Conservation (phyloP, 2,797 vertebrate genomes). For the Ptychobarbus kaznakovi region DNA sequence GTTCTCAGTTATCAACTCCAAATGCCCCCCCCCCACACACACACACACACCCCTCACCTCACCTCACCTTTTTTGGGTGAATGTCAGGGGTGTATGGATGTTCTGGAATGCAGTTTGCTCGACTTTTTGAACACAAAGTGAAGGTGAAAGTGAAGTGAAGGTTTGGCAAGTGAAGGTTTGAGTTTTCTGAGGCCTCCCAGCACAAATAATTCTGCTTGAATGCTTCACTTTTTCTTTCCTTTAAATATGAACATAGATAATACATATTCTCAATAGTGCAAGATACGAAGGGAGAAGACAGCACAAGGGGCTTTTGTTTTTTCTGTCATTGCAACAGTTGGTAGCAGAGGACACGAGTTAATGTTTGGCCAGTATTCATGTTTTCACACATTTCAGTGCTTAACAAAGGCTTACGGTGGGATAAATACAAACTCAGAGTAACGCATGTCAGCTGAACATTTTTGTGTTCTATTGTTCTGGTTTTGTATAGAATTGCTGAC, state of each 20-base stretch:
- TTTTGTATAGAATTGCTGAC: conserved; percentile 66
- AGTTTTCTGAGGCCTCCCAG: not conserved
- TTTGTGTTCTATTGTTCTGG: conserved; percentile 59
- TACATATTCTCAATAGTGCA: not conserved
- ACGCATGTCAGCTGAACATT: conserved; percentile 64
- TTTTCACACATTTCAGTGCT: conserved; percentile 34
- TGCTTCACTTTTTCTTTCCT: not conserved
- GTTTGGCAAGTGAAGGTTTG: not conserved
- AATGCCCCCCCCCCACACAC: not conserved
- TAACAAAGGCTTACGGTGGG: conserved; percentile 25
- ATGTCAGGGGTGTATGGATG: not conserved
- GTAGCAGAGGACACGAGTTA: not conserved
- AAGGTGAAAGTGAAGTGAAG: too few relatives aligned
- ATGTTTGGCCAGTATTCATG: conserved; percentile 17
- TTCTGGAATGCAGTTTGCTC: not conserved
- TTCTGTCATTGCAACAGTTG: not conserved
- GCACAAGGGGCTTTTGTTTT: too few relatives aligned
- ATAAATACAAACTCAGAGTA: conserved; percentile 10
- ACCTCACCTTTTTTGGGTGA: not conserved
- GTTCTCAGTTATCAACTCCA: not conserved
- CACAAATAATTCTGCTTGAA: not conserved
- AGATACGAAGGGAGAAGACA: not conserved
- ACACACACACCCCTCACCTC: too few relatives aligned
- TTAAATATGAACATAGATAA: not conserved
- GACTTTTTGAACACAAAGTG: not conserved